Percentiles rank a stretch among this genome's conserved stretches.
Evolutionary conservation across 2,888 invertebrate species (phyloP).

Genomic region (Phragmatobia fuliginosa): DNA sequence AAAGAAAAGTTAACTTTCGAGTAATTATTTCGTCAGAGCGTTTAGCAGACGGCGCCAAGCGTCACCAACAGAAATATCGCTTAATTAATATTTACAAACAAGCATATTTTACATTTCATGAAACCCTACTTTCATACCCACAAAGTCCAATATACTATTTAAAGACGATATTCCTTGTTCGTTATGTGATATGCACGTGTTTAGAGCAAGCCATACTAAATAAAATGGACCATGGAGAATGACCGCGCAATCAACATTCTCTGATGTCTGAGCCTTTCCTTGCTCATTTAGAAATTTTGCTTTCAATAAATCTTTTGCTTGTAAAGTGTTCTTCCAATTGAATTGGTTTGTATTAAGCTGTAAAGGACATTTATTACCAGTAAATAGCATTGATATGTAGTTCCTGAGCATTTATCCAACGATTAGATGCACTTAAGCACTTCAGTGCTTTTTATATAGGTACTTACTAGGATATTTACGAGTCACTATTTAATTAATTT

Average conservation of each 20-base stretch:
- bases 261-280: conserved; percentile 62
- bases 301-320: conserved; percentile 52
- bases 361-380: not conserved
- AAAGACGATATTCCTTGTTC: conserved; percentile 26
- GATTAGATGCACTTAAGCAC: not conserved
- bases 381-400: conserved; percentile 8
- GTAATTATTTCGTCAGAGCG: conserved; percentile 75
- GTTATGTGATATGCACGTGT: conserved; percentile 61
- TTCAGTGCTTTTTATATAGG: not conserved
- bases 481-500: not conserved
- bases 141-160: conserved; percentile 53
- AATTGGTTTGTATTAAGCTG: not conserved
- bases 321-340: conserved; percentile 25
- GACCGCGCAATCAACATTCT: conserved; percentile 77
- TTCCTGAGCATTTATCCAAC: not conserved
- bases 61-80: conserved; percentile 77
- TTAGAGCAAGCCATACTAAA: conserved; percentile 66
- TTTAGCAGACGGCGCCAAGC: conserved; percentile 77
- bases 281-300: conserved; percentile 59
- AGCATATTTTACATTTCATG: conserved; percentile 37
- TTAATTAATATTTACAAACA: conserved; percentile 76
- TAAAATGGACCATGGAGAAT: conserved; percentile 72
- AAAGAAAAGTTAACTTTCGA: conserved; percentile 64
- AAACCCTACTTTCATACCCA: conserved; percentile 41
- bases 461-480: not conserved